Conservation (phyloP, 2,888 invertebrate genomes). For the Drosophila anomalata region DNA sequence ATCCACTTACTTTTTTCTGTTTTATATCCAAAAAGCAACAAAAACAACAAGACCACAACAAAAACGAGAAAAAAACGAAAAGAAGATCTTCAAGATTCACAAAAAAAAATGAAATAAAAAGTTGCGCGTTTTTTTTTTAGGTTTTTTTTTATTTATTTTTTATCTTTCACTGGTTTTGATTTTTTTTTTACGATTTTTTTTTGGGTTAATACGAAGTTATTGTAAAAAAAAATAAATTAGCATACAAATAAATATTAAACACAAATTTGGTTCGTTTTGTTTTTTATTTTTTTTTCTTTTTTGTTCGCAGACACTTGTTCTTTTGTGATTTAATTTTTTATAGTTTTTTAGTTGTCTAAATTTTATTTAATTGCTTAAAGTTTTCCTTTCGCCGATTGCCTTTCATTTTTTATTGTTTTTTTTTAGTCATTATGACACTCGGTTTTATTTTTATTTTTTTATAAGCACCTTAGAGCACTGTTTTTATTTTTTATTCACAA, state of each 20-base stretch:
- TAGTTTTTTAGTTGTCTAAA: constrained; percentile 46
- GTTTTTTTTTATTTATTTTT: constrained; percentile 16
- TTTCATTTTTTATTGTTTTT: constrained; percentile 58
- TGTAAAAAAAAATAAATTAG: constrained; percentile 73
- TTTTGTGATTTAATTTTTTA: constrained; percentile 18
- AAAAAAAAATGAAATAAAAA: constrained; percentile 13
- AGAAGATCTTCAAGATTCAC: constrained; percentile 13
- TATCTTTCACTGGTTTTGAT: constrained; percentile 39
- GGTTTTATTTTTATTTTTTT: constrained; percentile 12
- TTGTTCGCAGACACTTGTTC: constrained; percentile 31
- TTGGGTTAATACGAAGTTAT: constrained; percentile 70
- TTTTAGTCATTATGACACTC: constrained; percentile 24
- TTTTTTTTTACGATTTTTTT: constrained; percentile 47
- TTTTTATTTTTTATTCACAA: neutral
- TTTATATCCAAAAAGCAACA: constrained; percentile 62
- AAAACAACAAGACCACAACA: constrained; percentile 17
- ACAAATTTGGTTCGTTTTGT: constrained; percentile 16
- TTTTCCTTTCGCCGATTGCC: constrained; percentile 58
- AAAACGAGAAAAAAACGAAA: constrained; percentile 18
- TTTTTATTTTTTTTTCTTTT: constrained; percentile 1
- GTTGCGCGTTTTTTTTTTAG: constrained; percentile 27
- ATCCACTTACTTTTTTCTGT: constrained; percentile 65
- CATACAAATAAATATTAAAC: constrained; percentile 72
- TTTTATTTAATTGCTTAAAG: constrained; percentile 67
- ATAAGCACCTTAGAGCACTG: neutral